These are phyloP conservation scores for Araneus ventricosus DNA, from an alignment of 1,140 invertebrate genomes.

Conservation along the genomic window DNA sequence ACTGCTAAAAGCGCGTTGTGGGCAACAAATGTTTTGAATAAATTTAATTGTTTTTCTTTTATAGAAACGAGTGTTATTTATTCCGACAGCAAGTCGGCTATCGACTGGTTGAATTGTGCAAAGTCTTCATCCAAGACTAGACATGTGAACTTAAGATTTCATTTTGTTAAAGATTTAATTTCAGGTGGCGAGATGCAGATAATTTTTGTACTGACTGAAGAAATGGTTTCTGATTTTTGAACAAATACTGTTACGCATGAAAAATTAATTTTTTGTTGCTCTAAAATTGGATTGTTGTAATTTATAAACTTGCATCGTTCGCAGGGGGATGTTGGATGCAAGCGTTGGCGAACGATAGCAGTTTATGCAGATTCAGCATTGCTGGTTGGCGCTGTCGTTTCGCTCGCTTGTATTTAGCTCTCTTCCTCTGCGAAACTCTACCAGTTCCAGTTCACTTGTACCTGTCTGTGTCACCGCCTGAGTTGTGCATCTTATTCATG, in stretches of 20 bases:
- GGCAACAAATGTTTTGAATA: neutral
- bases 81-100: slow-evolving; percentile 8
- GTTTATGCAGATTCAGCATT: neutral
- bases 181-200: neutral
- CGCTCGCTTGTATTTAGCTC: neutral
- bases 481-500: no score
- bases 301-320: no score
- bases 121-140: neutral
- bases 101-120: neutral
- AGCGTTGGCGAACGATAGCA: neutral
- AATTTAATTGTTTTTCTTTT: neutral
- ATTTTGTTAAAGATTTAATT: slow-evolving; percentile 50
- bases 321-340: neutral
- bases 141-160: neutral
- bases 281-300: neutral
- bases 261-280: neutral
- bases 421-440: no score
- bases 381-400: neutral
- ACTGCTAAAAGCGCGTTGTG: neutral
- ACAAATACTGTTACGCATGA: neutral
- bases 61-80: neutral
- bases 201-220: neutral
- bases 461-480: no score
- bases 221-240: neutral
- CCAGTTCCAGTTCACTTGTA: no score